A percentile compares a stretch with the other conserved stretches of the same genome.
Conservation (phyloP, 2,113 vertebrate species). For the Furnarius figulus region DNA sequence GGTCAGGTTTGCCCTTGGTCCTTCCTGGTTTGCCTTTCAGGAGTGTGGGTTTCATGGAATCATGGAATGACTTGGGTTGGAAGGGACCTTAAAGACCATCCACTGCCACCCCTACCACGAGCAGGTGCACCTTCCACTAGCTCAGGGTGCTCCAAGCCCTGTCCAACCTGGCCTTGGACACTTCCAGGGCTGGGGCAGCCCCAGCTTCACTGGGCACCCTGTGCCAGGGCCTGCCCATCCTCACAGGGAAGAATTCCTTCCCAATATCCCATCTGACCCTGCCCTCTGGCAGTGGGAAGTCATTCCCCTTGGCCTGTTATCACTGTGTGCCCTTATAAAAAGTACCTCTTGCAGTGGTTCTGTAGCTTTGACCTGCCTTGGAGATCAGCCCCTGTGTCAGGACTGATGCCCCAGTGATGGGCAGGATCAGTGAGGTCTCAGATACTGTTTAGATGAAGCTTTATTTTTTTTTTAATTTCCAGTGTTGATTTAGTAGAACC, state of each 20-base stretch:
- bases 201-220: background rate
- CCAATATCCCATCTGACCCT: background rate
- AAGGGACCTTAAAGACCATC: rapidly evolving
- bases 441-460: background rate
- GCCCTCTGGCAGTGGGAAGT: background rate
- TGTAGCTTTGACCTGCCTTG: background rate
- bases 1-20: background rate
- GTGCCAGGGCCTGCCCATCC: background rate
- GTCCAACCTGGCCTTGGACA: background rate
- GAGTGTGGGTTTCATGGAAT: background rate
- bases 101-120: background rate
- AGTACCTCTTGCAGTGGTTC: background rate
- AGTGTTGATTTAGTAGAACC: background rate
- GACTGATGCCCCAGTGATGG: background rate
- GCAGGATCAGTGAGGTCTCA: background rate
- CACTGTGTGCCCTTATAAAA: background rate
- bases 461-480: background rate
- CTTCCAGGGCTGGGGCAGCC: background rate
- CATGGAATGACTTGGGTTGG: background rate
- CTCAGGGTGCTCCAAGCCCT: rapidly evolving
- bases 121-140: background rate
- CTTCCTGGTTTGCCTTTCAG: background rate
- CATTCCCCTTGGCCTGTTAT: background rate
- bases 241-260: background rate
- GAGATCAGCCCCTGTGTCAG: background rate